Evolutionary conservation across 1,140 invertebrate species (phyloP).

Genomic region (Brachionus sp.): DNA sequence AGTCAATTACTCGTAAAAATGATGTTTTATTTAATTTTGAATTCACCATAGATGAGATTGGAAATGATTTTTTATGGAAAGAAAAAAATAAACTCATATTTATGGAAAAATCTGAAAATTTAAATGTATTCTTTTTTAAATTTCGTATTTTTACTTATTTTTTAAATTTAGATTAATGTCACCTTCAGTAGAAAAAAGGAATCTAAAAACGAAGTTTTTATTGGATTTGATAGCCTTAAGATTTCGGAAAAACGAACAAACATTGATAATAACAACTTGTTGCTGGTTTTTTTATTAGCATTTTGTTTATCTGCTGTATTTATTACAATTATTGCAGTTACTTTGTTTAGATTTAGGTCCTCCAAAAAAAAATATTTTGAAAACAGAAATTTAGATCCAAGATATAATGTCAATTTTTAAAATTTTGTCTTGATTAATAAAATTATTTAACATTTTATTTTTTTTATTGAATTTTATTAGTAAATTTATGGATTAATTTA

Average conservation of each 20-base stretch:
- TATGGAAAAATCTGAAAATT: neutral
- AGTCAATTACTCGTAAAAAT: neutral
- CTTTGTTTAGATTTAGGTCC: neutral
- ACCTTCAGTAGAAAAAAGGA: neutral
- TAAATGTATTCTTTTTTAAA: neutral
- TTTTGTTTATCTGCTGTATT: neutral
- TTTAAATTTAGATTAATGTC: neutral
- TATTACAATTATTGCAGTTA: neutral
- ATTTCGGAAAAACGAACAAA: neutral
- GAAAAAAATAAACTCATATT: neutral
- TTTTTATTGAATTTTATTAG: no score
- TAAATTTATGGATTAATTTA: neutral
- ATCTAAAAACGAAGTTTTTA: neutral
- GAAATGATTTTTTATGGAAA: neutral
- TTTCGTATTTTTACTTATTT: no score
- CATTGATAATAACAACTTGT: neutral
- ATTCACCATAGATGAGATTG: neutral
- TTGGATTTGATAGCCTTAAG: neutral
- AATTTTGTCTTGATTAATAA: neutral
- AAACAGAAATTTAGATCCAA: neutral
- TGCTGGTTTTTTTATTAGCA: neutral
- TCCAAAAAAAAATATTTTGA: neutral
- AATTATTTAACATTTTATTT: neutral
- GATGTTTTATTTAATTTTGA: neutral
- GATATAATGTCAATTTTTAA: neutral